phyloP scores from a whole-genome alignment of 2,797 vertebrate species.

The Chlorospingus semifuscus region DNA sequence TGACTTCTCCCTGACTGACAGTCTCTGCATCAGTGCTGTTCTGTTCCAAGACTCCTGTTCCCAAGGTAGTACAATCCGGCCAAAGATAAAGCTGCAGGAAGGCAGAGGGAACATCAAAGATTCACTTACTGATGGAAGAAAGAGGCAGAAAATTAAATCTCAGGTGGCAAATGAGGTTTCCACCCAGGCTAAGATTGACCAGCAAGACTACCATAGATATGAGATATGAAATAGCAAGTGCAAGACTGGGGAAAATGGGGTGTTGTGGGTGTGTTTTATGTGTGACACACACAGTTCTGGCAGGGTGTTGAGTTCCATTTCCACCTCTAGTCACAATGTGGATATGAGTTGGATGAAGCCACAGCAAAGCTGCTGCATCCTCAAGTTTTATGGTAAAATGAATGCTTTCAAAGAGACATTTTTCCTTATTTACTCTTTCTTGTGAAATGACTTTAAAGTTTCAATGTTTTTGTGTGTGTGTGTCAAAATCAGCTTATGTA shows the following conservation, averaged over 20 bases:
- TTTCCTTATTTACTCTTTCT: background rate
- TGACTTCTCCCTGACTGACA: conserved; percentile 41
- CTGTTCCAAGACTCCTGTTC: conserved; percentile 17
- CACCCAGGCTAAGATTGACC: background rate
- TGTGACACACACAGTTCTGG: background rate
- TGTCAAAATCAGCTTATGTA: background rate
- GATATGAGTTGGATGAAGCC: background rate
- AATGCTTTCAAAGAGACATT: background rate
- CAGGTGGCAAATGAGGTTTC: background rate
- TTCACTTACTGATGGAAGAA: background rate
- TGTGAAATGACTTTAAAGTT: background rate
- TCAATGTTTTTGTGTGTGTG: background rate
- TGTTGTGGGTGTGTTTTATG: background rate
- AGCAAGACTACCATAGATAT: background rate
- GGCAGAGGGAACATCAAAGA: background rate
- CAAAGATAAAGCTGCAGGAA: background rate
- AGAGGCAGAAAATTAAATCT: conserved; percentile 3
- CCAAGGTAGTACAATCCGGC: background rate
- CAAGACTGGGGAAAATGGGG: background rate
- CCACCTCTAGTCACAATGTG: background rate
- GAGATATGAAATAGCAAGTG: background rate
- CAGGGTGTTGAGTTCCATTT: background rate
- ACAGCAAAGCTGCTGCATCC: background rate
- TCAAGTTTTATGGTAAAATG: background rate
- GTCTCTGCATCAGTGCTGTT: conserved; percentile 26